Evolutionary conservation across 2,797 vertebrate genomes (phyloP).

Genomic region (Odontamblyopus lacepedii): DNA sequence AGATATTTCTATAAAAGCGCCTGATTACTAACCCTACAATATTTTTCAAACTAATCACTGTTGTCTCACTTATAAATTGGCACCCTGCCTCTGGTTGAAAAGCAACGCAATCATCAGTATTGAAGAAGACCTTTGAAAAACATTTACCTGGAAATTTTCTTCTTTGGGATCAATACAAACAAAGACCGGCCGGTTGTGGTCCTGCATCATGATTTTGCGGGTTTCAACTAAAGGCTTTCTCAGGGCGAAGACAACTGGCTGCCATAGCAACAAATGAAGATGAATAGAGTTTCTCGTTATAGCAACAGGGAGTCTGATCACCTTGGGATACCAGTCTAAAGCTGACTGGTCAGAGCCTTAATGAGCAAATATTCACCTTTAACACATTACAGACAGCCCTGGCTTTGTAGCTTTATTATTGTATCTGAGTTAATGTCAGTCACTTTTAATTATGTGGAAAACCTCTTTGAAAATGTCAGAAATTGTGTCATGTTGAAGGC

Average conservation of each 20-base stretch:
- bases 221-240: constrained; percentile 8
- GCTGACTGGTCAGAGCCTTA: constrained; percentile 18
- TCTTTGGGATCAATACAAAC: constrained; percentile 20
- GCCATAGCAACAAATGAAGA: constrained; percentile 50
- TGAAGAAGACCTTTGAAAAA: constrained; percentile 22
- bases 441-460: constrained; percentile 34
- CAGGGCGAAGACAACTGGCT: constrained; percentile 30
- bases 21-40: not conserved
- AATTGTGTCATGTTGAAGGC: constrained; percentile 17
- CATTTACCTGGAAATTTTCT: constrained; percentile 14
- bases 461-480: constrained; percentile 16
- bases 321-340: constrained; percentile 3
- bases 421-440: constrained; percentile 17
- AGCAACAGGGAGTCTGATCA: constrained; percentile 18
- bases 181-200: constrained; percentile 9
- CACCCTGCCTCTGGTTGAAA: not conserved
- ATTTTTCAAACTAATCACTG: not conserved
- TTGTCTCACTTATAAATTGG: not conserved
- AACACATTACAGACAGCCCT: constrained; percentile 11
- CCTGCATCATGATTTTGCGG: not conserved
- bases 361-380: constrained; percentile 23
- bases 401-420: constrained; percentile 9
- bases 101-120: not conserved
- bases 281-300: constrained; percentile 3
- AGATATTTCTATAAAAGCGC: not conserved